Conservation (phyloP, 2,888 invertebrate genomes). For the Synanthedon vespiformis region DNA sequence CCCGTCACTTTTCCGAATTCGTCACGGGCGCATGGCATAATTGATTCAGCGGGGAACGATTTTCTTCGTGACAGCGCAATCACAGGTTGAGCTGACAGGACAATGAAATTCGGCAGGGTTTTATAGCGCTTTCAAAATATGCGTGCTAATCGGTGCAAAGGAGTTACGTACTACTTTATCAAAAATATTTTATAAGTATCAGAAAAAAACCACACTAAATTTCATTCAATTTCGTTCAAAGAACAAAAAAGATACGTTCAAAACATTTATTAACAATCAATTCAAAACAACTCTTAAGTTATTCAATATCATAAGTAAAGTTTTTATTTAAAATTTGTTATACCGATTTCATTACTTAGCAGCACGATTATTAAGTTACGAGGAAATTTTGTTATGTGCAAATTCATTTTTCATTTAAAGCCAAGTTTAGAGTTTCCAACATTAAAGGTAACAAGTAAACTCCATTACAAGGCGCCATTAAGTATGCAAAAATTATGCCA, state of each 20-base stretch:
- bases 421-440: conserved; percentile 9
- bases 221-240: too few species aligned
- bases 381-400: neutral
- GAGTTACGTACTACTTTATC: neutral
- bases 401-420: conserved; percentile 14
- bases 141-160: neutral
- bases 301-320: too few species aligned
- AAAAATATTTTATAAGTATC: too few species aligned
- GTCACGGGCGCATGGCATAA: conserved; percentile 12
- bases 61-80: conserved; percentile 54
- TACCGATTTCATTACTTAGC: conserved; percentile 9
- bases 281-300: too few species aligned
- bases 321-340: too few species aligned
- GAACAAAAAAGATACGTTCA: too few species aligned
- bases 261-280: too few species aligned
- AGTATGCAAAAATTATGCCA: conserved; percentile 15
- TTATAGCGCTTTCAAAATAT: neutral
- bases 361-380: neutral
- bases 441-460: conserved; percentile 17
- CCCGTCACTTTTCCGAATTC: conserved; percentile 6
- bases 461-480: conserved; percentile 17
- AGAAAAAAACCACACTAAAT: too few species aligned
- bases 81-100: conserved; percentile 31
- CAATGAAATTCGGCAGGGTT: conserved; percentile 8
- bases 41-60: conserved; percentile 24